phyloP scores from a whole-genome alignment of 2,113 vertebrate species.

The Rhagologus leucostigma region DNA sequence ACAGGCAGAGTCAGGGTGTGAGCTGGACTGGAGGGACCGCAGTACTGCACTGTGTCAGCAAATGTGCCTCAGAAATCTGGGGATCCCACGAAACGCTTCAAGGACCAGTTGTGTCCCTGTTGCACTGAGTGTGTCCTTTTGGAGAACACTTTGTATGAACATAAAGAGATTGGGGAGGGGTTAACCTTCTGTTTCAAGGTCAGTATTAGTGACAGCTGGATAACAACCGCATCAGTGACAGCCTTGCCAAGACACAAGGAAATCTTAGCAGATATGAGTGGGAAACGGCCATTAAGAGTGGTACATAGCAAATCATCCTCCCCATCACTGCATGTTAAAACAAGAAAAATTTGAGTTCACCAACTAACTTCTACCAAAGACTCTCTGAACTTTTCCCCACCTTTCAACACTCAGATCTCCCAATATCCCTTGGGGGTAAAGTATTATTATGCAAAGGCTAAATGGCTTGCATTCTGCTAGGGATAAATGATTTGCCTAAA shows the following conservation, averaged over 20 bases:
- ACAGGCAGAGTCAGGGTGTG: neutral
- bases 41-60: neutral
- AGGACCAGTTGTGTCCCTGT: neutral
- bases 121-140: neutral
- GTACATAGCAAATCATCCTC: neutral
- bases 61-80: neutral
- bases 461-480: neutral
- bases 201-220: neutral
- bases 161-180: neutral
- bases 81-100: neutral
- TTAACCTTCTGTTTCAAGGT: neutral
- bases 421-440: neutral
- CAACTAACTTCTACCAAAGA: neutral
- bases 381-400: neutral
- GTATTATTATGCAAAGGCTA: constrained; percentile 10
- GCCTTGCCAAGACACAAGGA: neutral
- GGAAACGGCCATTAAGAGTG: neutral
- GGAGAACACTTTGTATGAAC: neutral
- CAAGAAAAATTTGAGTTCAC: neutral
- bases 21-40: neutral
- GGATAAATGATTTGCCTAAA: constrained; percentile 51
- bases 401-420: neutral
- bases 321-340: neutral
- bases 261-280: neutral
- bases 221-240: neutral